Conservation (phyloP, 2,113 vertebrate species). For the Engraulis encrasicolus region DNA sequence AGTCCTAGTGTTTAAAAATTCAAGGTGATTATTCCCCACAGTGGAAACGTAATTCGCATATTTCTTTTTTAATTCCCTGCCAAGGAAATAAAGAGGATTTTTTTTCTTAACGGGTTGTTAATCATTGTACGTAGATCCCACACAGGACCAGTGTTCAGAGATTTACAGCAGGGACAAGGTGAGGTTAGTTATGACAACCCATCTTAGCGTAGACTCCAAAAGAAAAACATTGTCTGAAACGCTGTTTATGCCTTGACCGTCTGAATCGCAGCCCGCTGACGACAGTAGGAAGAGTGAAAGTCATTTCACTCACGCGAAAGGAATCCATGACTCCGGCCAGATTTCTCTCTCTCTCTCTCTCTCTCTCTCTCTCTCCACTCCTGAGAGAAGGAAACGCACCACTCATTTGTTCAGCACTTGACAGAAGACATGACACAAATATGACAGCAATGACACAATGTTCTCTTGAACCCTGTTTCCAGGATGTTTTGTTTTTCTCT, state of each 20-base stretch:
- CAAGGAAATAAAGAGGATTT: background rate
- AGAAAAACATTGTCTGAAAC: background rate
- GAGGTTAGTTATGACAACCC: background rate
- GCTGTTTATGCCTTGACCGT: background rate
- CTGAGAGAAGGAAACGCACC: background rate
- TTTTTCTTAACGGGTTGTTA: background rate
- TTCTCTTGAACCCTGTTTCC: slow-evolving; percentile 28
- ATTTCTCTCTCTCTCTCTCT: no score
- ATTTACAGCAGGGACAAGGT: background rate
- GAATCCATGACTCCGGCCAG: background rate
- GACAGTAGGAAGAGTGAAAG: background rate
- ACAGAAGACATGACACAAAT: background rate
- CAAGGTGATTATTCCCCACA: background rate
- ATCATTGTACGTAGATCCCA: background rate
- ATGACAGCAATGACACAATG: background rate
- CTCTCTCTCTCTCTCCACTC: background rate
- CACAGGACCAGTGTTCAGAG: background rate
- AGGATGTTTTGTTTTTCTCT: slow-evolving; percentile 42
- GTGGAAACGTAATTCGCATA: background rate
- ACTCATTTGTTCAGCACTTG: background rate
- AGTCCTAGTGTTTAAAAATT: background rate
- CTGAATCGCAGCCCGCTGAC: background rate
- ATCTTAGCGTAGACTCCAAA: background rate
- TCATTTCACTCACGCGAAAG: background rate
- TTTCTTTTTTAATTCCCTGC: background rate